A percentile compares a stretch with the other conserved stretches of the same genome.
Evolutionary conservation across 2,888 invertebrate genomes (phyloP).

Genomic region (Iphiclides podalirius): DNA sequence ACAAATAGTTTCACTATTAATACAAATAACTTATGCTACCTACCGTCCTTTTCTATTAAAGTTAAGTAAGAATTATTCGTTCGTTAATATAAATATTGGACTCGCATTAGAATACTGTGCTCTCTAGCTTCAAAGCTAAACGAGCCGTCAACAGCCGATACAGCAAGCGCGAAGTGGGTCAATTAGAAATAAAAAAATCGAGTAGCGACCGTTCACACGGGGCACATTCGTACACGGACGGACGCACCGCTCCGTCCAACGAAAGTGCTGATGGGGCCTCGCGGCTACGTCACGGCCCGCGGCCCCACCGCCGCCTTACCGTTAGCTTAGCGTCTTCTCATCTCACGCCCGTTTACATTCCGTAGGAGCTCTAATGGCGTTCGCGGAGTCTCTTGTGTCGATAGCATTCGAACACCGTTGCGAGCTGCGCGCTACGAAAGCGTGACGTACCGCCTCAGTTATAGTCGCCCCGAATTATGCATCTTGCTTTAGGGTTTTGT

Average conservation of each 20-base stretch:
- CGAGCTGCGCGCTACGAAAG: background rate
- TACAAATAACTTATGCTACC: too few relatives aligned
- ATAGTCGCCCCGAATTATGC: too few relatives aligned
- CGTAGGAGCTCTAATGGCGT: slow-evolving; percentile 11
- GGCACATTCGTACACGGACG: too few relatives aligned
- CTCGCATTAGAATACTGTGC: too few relatives aligned
- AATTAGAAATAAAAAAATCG: background rate
- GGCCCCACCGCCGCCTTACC: slow-evolving; percentile 4
- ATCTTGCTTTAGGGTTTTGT: too few relatives aligned
- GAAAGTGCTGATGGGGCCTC: slow-evolving; percentile 2
- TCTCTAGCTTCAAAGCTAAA: too few relatives aligned
- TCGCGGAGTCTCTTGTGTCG: slow-evolving; percentile 11
- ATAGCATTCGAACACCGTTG: slow-evolving; percentile 7
- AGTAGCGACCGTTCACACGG: background rate
- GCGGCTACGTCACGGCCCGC: slow-evolving; percentile 8
- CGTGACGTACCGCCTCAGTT: background rate
- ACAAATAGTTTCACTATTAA: too few relatives aligned
- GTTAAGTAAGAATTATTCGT: too few relatives aligned
- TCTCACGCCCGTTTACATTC: slow-evolving; percentile 22
- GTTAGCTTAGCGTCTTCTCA: slow-evolving; percentile 16
- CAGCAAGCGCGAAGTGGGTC: too few relatives aligned
- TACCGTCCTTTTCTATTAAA: too few relatives aligned
- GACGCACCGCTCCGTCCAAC: background rate
- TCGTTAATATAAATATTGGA: too few relatives aligned
- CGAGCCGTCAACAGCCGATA: too few relatives aligned